phyloP scores from a whole-genome alignment of 1,140 invertebrate species.

The Drosophila takahashii region DNA sequence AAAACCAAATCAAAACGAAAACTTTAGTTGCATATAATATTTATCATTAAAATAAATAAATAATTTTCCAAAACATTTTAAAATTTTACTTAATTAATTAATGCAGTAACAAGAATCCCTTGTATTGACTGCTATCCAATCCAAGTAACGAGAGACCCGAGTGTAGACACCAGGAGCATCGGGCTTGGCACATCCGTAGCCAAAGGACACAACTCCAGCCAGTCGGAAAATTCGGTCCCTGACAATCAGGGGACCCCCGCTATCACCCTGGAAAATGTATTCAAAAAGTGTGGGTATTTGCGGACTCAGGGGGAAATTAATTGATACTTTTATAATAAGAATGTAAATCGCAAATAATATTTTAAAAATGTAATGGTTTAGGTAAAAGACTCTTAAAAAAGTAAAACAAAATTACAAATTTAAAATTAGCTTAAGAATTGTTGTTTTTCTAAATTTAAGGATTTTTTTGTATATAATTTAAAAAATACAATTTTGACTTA shows the following conservation, averaged over 20 bases:
- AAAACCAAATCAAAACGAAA: too few species aligned
- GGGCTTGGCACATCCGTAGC: conserved; percentile 92
- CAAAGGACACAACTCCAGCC: conserved; percentile 91
- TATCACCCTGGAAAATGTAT: conserved; percentile 84
- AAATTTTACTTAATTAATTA: conserved; percentile 13
- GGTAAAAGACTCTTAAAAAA: too few species aligned
- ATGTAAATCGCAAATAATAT: too few species aligned
- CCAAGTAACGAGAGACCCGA: conserved; percentile 73
- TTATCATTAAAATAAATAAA: conserved; percentile 5
- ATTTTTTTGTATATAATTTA: too few species aligned
- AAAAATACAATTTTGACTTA: too few species aligned
- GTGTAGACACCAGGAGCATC: conserved; percentile 91
- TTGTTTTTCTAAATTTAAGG: too few species aligned
- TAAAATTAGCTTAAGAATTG: too few species aligned
- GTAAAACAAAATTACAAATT: too few species aligned
- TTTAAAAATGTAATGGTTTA: neutral
- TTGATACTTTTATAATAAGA: too few species aligned
- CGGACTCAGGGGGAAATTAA: neutral
- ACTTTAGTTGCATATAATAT: neutral
- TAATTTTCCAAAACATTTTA: neutral
- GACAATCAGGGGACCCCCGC: conserved; percentile 93
- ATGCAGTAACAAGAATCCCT: conserved; percentile 77
- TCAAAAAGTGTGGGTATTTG: neutral
- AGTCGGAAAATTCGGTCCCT: conserved; percentile 94
- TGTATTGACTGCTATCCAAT: conserved; percentile 81